phyloP scores from a whole-genome alignment of 2,888 invertebrate genomes.

The Lottia scabra region DNA sequence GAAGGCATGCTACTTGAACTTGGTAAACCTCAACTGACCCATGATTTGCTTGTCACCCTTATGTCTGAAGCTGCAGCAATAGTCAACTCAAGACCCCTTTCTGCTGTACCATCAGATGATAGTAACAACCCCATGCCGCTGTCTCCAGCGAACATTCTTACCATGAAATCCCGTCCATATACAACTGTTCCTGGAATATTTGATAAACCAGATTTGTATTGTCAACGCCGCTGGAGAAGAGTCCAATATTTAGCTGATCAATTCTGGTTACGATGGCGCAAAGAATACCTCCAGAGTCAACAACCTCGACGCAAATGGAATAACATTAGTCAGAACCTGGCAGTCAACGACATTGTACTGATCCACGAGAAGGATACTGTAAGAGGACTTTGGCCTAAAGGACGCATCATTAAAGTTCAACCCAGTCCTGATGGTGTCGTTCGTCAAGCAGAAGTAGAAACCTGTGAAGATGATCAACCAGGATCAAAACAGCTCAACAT shows the following conservation, averaged over 20 bases:
- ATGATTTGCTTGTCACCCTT: neutral
- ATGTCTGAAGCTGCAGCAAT: constrained; percentile 1
- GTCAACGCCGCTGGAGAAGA: constrained; percentile 14
- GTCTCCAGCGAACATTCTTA: constrained; percentile 17
- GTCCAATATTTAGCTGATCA: constrained; percentile 19
- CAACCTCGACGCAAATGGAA: constrained; percentile 24
- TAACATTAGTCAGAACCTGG: constrained; percentile 4
- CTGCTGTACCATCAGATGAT: constrained; percentile 21
- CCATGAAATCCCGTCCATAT: constrained; percentile 12
- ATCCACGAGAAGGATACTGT: constrained; percentile 5
- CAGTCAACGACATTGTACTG: constrained; percentile 13
- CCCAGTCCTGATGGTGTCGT: neutral
- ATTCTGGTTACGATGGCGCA: constrained; percentile 26
- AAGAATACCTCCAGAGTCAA: constrained; percentile 17
- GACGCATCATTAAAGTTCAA: neutral
- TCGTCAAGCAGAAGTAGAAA: neutral
- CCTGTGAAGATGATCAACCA: neutral
- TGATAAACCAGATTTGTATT: constrained; percentile 14
- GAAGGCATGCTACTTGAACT: neutral
- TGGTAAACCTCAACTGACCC: neutral
- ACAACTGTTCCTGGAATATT: constrained; percentile 4
- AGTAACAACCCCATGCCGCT: constrained; percentile 14
- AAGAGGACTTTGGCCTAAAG: neutral
- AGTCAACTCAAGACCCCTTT: neutral
- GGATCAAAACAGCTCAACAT: neutral